A percentile compares a stretch with the other conserved stretches of the same genome.
These are phyloP conservation scores for Thermophis baileyi DNA, from an alignment of 2,113 vertebrate genomes.

Conservation along the genomic window DNA sequence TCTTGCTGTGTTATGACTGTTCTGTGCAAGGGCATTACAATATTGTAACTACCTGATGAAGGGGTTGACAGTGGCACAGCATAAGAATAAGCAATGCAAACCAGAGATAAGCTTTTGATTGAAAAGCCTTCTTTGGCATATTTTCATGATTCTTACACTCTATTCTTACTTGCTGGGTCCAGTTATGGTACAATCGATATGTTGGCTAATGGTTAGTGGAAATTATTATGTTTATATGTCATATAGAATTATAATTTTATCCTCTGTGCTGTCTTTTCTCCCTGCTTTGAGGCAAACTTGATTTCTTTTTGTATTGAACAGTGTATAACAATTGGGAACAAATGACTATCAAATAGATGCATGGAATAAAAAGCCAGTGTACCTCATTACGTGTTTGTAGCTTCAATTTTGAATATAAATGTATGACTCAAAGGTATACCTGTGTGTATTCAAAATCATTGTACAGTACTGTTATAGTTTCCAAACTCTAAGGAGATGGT, in stretches of 20 bases:
- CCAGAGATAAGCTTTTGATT: neutral
- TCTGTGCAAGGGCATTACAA: conserved; percentile 3
- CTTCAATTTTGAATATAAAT: neutral
- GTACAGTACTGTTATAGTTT: neutral
- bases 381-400: conserved; percentile 68
- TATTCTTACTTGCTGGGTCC: conserved; percentile 24
- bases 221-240: conserved; percentile 32
- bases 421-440: neutral
- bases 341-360: conserved; percentile 86
- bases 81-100: conserved; percentile 8
- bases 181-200: conserved; percentile 44
- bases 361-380: conserved; percentile 96
- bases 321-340: conserved; percentile 80
- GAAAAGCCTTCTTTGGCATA: neutral
- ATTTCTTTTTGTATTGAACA: conserved; percentile 71
- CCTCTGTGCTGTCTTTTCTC: conserved; percentile 47
- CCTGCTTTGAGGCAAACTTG: conserved; percentile 56
- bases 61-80: neutral
- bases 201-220: conserved; percentile 52
- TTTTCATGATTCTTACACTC: neutral
- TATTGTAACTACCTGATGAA: neutral
- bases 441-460: neutral
- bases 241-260: conserved; percentile 59
- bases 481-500: neutral
- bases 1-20: conserved; percentile 2